phyloP scores from a whole-genome alignment of 2,888 invertebrate species.

The Cosmopolites sordidus region DNA sequence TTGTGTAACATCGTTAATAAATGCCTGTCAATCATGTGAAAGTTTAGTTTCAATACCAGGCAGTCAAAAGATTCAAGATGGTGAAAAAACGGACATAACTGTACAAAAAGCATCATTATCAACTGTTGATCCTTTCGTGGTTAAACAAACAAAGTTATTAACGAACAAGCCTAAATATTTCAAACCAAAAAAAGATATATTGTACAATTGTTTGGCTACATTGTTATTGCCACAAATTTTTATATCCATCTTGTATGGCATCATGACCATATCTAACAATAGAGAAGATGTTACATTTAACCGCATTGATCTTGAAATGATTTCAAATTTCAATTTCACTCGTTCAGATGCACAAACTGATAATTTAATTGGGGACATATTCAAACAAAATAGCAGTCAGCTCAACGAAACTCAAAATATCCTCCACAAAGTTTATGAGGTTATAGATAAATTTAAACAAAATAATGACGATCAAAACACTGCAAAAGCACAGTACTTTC shows the following conservation, averaged over 20 bases:
- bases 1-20: constrained; percentile 15
- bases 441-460: constrained; percentile 16
- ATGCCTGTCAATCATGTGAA: constrained; percentile 13
- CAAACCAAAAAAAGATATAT: background rate
- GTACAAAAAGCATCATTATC: background rate
- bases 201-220: background rate
- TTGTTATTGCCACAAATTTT: background rate
- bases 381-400: background rate
- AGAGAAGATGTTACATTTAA: background rate
- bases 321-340: background rate
- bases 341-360: background rate
- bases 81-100: background rate
- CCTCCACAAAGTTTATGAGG: constrained; percentile 9
- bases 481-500: constrained; percentile 12
- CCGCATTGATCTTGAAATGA: background rate
- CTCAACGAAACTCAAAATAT: background rate
- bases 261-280: background rate
- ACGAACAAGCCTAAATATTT: background rate
- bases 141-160: no score
- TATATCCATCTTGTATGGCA: background rate
- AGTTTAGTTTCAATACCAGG: background rate
- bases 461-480: background rate
- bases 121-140: background rate
- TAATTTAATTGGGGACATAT: constrained; percentile 1
- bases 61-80: background rate